Base-by-base conservation (phyloP, 2,888 invertebrate genomes). In the Epinotia bilunana region DNA sequence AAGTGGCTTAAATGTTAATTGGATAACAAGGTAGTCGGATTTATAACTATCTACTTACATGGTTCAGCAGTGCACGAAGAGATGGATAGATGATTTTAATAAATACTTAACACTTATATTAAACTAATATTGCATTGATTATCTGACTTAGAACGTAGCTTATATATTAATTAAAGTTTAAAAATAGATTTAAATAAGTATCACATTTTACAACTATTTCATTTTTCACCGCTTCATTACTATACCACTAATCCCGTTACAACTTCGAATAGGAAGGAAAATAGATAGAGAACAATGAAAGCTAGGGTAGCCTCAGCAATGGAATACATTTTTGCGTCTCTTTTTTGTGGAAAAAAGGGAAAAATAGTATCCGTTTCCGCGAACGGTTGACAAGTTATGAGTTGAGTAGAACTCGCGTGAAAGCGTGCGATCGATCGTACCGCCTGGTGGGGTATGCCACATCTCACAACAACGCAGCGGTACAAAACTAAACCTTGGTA, bases 271-370 rank as follows among this genome's bases (percentile, higher is more conserved):
- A 94, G 81, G 75, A 94, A 90, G 73, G 94, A 94, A 82, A 94
- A 93, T 64, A 94, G 83, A 79, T 94, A 94, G 11, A 94, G 87
- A 77, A 93, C 92, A 64, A 90, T 82, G 78, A 94, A 92, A 78
- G 93, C 93, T 78, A 94, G 81, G 74, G 93, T 93, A 74, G 90
- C 93, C 86, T 94, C 94, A 79, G 94, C 94, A 79, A 94, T 89
- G 75, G 93, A 90, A 86, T 93, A 90, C 94, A 94, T 93, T 90
- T 89, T 89, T 81, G 81, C 83, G 78, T 60, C 53, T 64, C 61
- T 72, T 83, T 82, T 83, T 84, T 80, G 80, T 70, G n/a, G 74
- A 77, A 78, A 80, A 81, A 79, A 80, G 64, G 76, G 78, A 78
- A 83, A 83, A 86, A 80, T 80, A 78, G 65, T 75, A 79, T 81